These are phyloP conservation scores for Formica selysi DNA, from an alignment of 1,140 invertebrate species.

Conservation along the genomic window DNA sequence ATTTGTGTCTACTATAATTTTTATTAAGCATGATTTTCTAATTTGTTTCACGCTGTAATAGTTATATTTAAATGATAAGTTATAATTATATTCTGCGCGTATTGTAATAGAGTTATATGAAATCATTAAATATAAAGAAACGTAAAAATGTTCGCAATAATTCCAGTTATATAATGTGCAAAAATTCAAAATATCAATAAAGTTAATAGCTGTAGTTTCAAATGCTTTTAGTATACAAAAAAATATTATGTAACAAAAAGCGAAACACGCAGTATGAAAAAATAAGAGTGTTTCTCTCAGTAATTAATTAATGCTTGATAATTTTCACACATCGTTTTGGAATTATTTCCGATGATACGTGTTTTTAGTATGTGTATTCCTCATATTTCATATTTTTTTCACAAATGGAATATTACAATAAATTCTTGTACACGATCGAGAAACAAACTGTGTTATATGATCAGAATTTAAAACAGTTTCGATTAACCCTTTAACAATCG, in stretches of 20 bases:
- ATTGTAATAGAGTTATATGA: no score
- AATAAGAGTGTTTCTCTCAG: not conserved
- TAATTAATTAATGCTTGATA: conserved; percentile 23
- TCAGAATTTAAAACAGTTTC: conserved; percentile 38
- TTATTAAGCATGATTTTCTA: not conserved
- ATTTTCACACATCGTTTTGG: conserved; percentile 16
- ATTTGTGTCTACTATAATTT: not conserved
- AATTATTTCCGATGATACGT: not conserved
- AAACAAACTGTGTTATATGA: not conserved
- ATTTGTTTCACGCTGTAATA: not conserved
- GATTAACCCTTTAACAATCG: conserved; percentile 21
- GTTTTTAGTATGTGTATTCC: not conserved
- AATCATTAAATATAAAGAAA: not conserved
- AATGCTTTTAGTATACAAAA: not conserved
- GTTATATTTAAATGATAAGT: not conserved
- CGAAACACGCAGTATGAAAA: not conserved
- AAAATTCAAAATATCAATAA: not conserved
- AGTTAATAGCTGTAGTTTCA: not conserved
- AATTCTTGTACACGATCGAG: conserved; percentile 5
- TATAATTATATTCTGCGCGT: no score
- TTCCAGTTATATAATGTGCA: not conserved
- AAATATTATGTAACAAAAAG: conserved; percentile 5
- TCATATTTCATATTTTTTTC: conserved; percentile 13
- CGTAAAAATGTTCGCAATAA: not conserved
- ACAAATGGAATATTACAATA: conserved; percentile 33